Base-by-base conservation (phyloP, 1,140 invertebrate species). In the Scaptodrosophila lebanonensis region DNA sequence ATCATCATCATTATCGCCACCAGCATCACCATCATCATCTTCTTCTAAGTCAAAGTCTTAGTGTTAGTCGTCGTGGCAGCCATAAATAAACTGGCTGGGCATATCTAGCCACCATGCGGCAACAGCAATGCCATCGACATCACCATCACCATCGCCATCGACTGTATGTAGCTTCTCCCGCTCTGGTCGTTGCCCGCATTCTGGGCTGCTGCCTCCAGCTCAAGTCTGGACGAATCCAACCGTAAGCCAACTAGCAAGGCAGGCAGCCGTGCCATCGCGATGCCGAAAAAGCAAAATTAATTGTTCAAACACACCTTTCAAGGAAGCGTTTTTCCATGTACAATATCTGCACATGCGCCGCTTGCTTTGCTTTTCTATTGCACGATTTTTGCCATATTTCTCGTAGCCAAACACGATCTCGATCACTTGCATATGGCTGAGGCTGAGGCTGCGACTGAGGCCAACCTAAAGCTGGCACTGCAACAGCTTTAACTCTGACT, bases 231-330 rank as follows among this genome's bases (percentile, higher is more conserved):
- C 62, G 73, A 72, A 64, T 68, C 50, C 58, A 32, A 20, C 12
- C 35, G 9, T 33, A 16, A 56, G 43, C 16, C 35, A 32, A 13
- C 5, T 12, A 47, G n/a, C n/a, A n/a, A n/a, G n/a, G n/a, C n/a
- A n/a, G n/a, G n/a, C n/a, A n/a, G 12, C 12, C 32, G 18, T 18
- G 17, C 20, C 9, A 43, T 11, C 20, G 12, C 29, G n/a, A 11
- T 9, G 53, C 68, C 72, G 52, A 66, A 79, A 79, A 79, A 82
- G 69, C 65, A 82, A 82, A 75, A 82, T 79, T 79, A 79, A 79
- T 79, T 79, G 73, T 79, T 75, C 54, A 75, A 79, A 60, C 76
- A 82, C 64, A 76, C 71, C 61, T 60, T 64, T 69, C 65, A 62
- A 68, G 73, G 70, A 75, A 64, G 66, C 38, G 12, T 18, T 27